Evolutionary conservation across 2,797 vertebrate genomes (phyloP), one percentile per base, ranked within the genome.

Genomic region (Myripristis jacobus): DNA sequence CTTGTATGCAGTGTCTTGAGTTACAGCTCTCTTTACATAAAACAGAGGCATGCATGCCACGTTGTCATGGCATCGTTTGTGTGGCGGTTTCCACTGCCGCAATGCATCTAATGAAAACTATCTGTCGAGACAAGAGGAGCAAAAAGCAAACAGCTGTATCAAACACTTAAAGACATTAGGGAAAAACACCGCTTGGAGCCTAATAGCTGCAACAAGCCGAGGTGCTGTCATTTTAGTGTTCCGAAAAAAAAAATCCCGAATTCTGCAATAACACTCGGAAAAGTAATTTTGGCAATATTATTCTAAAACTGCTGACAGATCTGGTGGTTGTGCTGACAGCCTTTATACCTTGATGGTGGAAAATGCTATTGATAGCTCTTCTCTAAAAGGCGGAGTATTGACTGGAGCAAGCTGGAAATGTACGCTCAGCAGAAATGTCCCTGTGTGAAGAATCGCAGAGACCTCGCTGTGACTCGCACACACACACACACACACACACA

Each of bases 391-490:
- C 70, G 79, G 55, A 71, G 75, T 81, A 89, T 85, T 86, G 88
- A 91, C 84, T 78, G 55, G 71, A 76, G 58, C 48, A 15, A 70
- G 59, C 83, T 80, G 88, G 89, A 94, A 93, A 92, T 57, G 80
- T 84, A 50, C 24, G 84, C 84, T 93, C 92, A 91, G 93, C 92
- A 92, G 64, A 94, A 92, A 87, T 72, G 56, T 71, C 68, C 61
- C 78, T 46, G 77, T 66, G 56, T 70, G 77, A 78, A 58, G 82
- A 79, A 89, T 79, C 83, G 71, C 61, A 72, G 54, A 75, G 80
- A 77, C 83, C 85, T 66, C 73, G 36, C 25, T 54, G 75, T 60
- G 77, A 79, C 81, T 78, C 66, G 24, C 48, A n/a, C 41, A 44
- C 36, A 4, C 38, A 54, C 50, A 25, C 63, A 66, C 34, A 22